phyloP scores from a whole-genome alignment of 23 tunicate species.

The Trididemnum miniatum region DNA sequence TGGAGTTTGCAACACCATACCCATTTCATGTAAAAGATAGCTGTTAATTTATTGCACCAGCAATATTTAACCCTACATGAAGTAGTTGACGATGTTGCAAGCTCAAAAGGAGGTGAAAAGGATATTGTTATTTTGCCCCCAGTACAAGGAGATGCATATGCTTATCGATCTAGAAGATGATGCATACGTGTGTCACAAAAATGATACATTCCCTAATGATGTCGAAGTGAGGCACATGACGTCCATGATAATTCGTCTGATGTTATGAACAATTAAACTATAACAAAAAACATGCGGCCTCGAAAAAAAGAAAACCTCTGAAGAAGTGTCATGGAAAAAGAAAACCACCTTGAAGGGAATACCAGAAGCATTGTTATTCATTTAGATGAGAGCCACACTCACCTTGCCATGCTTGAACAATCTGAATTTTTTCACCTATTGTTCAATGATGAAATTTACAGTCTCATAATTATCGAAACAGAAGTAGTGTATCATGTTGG shows the following conservation, averaged over 20 bases:
- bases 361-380: background rate
- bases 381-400: conserved; percentile 19
- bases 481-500: too few relatives aligned
- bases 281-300: background rate
- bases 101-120: conserved; percentile 5
- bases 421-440: background rate
- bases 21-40: background rate
- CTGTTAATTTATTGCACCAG: background rate
- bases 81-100: conserved; percentile 12
- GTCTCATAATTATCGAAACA: conserved; percentile 6
- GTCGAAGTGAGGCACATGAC: conserved; percentile 17
- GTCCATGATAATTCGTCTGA: background rate
- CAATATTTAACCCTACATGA: conserved; percentile 4
- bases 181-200: background rate
- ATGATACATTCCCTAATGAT: background rate
- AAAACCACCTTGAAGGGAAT: conserved; percentile 2
- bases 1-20: background rate
- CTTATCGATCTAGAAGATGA: conserved; percentile 16
- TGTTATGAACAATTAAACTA: background rate
- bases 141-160: conserved; percentile 19
- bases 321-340: conserved; percentile 1
- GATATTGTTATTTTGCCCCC: conserved; percentile 30
- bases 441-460: background rate
- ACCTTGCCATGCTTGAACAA: conserved; percentile 29
- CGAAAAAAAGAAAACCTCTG: background rate